Evolutionary conservation across 2,113 vertebrate genomes (phyloP).

Genomic region (Prietella phreatophila): DNA sequence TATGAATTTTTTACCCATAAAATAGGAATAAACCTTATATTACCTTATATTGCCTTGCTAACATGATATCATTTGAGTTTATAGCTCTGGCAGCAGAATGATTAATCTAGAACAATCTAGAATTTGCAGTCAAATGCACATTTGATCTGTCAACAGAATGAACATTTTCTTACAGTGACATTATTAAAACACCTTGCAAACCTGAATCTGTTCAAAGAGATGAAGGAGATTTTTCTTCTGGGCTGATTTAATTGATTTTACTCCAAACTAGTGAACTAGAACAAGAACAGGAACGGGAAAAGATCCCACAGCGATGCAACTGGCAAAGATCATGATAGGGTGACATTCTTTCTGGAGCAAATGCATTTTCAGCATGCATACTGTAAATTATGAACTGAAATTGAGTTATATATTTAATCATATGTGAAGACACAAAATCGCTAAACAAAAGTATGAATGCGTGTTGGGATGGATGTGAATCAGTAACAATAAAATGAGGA

Average conservation of each 20-base stretch:
- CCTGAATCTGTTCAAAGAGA: not conserved
- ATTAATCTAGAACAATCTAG: not conserved
- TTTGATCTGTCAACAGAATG: not conserved
- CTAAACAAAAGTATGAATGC: not conserved
- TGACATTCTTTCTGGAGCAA: not conserved
- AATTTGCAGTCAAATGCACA: not conserved
- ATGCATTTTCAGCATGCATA: not conserved
- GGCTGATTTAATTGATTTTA: not conserved
- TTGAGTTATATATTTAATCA: not conserved
- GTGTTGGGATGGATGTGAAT: not conserved
- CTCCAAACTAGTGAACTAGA: constrained; percentile 1
- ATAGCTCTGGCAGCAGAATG: not conserved
- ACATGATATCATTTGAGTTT: not conserved
- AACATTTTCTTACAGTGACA: not conserved
- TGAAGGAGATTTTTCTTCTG: not conserved
- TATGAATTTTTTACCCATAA: not conserved
- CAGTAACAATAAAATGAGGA: not conserved
- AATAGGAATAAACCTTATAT: not conserved
- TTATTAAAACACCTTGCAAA: not conserved
- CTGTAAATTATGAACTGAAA: not conserved
- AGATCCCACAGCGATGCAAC: not conserved
- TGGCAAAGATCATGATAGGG: not conserved
- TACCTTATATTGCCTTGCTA: not conserved
- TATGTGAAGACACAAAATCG: not conserved
- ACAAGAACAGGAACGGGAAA: not conserved